Evolutionary conservation across 2,113 vertebrate genomes (phyloP).

Genomic region (Dasypus novemcinctus): DNA sequence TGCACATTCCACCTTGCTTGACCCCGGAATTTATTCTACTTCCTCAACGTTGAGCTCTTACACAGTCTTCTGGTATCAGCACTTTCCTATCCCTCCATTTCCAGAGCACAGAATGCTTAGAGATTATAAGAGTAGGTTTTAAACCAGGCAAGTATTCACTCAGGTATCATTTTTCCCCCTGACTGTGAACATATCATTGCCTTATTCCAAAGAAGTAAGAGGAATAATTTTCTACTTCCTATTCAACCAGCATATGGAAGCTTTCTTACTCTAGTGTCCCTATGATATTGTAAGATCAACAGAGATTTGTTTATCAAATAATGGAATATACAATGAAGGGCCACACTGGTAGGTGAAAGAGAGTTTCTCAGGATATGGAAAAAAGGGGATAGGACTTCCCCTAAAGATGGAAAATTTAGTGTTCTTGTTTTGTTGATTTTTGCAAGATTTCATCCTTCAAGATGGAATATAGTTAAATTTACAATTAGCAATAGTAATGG

Average conservation of each 20-base stretch:
- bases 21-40: not conserved
- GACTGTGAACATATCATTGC: not conserved
- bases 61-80: not conserved
- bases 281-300: not conserved
- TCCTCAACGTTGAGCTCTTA: rapidly evolving
- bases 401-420: not conserved
- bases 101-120: not conserved
- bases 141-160: not conserved
- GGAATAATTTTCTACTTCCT: not conserved
- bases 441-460: not conserved
- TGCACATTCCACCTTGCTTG: too few species aligned
- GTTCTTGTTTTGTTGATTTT: not conserved
- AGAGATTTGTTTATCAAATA: not conserved
- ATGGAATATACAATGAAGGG: not conserved
- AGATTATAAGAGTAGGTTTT: not conserved
- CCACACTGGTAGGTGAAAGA: not conserved
- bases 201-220: not conserved
- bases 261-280: not conserved
- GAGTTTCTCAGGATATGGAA: not conserved
- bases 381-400: not conserved
- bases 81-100: not conserved
- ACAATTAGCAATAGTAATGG: not conserved
- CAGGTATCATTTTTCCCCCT: not conserved
- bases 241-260: not conserved
- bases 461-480: not conserved